Evolutionary conservation across 2,888 invertebrate species (phyloP), one percentile per base, ranked within the genome.

Genomic region (Conus canariensis): DNA sequence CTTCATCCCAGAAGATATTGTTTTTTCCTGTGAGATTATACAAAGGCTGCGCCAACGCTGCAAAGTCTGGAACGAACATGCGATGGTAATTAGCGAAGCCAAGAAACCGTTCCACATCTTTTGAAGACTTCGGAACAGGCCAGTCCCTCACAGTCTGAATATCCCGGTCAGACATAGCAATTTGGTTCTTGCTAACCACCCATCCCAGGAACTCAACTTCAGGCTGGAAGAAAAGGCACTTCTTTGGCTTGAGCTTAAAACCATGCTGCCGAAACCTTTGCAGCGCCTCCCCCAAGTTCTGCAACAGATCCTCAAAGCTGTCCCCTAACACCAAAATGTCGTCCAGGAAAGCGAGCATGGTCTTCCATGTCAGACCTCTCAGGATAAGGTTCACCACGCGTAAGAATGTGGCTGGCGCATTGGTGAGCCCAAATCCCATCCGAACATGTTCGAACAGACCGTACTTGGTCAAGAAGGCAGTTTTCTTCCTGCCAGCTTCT

Each of bases 391-490:
- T 91, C 90, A 92, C 91, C 4, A 90, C 91, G 9, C 45, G 22
- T 91, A 56, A 9, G 77, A 86, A 85, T 91, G 0, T 92, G 92
- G 8, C 92, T 91, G 16, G 92, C 92, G 93, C 92, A 83, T 92
- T 92, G 45, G 91, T 91, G 7, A 93, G 86, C 0, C 94, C 92
- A 87, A 93, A 92, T 8, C 88, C 86, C 93, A 93, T 93, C 14
- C 89, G 59, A 6, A 85, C 70, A 90, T 88, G 90, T 88, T 93
- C 92, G 74, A 16, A 93, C 16, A 93, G 87, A 0, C 93, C 93
- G 82, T 90, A 90, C 77, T 91, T 92, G 0, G 93, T 92, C 22
- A 91, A 89, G 88, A 94, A 93, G 0, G 92, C 91, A 0, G 93
- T 93, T 82, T 93, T 93, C 16, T 90, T 85, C 58, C 91, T 19